These are phyloP conservation scores for Pilophorus perplexus DNA, from an alignment of 2,888 invertebrate species.

Conservation along the genomic window DNA sequence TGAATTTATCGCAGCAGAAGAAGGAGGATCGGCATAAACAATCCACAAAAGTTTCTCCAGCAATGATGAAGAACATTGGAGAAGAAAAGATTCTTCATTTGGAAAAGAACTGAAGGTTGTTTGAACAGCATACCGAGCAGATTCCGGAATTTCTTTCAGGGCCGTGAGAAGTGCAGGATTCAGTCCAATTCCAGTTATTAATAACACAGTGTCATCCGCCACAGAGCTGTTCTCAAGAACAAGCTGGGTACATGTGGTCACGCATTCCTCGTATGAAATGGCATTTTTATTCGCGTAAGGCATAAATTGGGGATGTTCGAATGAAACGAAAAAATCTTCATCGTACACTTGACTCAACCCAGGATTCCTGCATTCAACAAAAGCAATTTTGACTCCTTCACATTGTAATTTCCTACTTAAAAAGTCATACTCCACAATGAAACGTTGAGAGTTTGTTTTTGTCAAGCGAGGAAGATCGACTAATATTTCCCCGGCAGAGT, in stretches of 20 bases:
- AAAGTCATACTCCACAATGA: not conserved
- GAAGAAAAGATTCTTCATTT: not conserved
- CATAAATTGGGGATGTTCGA: conserved; percentile 11
- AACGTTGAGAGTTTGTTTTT: not conserved
- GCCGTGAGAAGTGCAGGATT: not conserved
- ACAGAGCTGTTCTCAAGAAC: conserved; percentile 8
- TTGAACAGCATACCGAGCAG: conserved; percentile 1
- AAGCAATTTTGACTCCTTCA: conserved; percentile 22
- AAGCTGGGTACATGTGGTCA: conserved; percentile 7
- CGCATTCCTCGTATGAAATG: conserved; percentile 4
- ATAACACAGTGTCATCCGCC: not conserved
- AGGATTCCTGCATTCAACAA: conserved; percentile 14
- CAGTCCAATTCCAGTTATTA: conserved; percentile 15
- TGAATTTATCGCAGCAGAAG: not conserved
- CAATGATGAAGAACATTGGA: conserved; percentile 2
- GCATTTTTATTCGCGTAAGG: conserved; percentile 4
- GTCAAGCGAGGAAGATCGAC: conserved; percentile 1
- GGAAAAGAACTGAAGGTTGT: not conserved
- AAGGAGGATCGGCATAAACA: not conserved
- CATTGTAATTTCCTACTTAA: not conserved
- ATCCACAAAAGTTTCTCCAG: conserved; percentile 17
- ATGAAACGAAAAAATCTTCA: conserved; percentile 1
- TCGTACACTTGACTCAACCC: not conserved
- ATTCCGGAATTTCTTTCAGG: not conserved
- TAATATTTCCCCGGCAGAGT: conserved; percentile 2